Evolutionary conservation across 2,888 invertebrate genomes (phyloP), one percentile per base, ranked within the genome.

Genomic region (Plagiodera versicolora): DNA sequence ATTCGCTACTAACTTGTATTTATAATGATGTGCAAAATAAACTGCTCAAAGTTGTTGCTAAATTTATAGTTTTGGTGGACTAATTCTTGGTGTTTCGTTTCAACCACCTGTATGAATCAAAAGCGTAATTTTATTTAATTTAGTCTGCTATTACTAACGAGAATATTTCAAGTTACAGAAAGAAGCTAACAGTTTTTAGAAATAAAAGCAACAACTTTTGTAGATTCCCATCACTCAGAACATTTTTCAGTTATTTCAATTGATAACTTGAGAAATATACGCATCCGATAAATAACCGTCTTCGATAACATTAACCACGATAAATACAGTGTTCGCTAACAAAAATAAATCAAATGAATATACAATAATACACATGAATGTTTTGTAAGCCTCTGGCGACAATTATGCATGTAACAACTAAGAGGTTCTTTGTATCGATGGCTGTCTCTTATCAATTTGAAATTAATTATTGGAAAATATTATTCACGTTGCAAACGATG

Each of bases 1-100:
- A 39, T 48, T 56, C 35, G 46, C 46, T 49, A 46, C 49, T 48
- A 50, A 56, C 55, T 50, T n/a, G n/a, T n/a, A n/a, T n/a, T n/a
- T n/a, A n/a, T n/a, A n/a, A n/a, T 44, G 51, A 56, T 56, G 32
- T 54, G 17, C 39, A 20, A 55, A 49, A 48, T 54, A 53, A 28
- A 54, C 54, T 51, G 56, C 48, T 32, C 32, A 47, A 24, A 20
- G 48, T 48, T 49, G 39, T 19, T 24, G 24, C 24, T 24, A 24
- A 5, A 24, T 24, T 24, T 24, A 5, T 3, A 24, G 24, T 5
- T 24, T 24, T 24, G 24, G 6, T 24, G n/a, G n/a, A n/a, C n/a
- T n/a, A n/a, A n/a, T n/a, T n/a, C n/a, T n/a, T n/a, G n/a, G n/a
- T n/a, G n/a, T n/a, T n/a, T n/a, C n/a, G n/a, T n/a, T n/a, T n/a